Evolutionary conservation across 2,888 invertebrate species (phyloP), one percentile per base, ranked within the genome.

Genomic region (Agrotis exclamationis): DNA sequence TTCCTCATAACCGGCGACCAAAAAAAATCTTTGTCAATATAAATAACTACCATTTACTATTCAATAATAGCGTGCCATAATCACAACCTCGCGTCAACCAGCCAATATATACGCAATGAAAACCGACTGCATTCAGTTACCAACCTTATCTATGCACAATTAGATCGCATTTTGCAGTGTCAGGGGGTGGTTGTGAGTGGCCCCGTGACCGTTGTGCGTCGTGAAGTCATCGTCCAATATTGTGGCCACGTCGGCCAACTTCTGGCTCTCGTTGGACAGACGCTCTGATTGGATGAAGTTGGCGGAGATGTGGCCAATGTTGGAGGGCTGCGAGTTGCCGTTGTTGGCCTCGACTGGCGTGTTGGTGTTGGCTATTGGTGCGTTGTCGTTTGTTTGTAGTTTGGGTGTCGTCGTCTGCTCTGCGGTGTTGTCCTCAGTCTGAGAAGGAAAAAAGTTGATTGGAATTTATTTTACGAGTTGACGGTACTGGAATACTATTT

Each of bases 161-260:
- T 95, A 96, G 83, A 95, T 94, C 53, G 95, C 95, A 83, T 96
- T 96, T 76, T 94, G 95, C 86, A 96, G 85, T 66, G 96, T 95
- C 65, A 96, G 86, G 76, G 96, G 95, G 76, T 96, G 95, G 60
- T 87, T 86, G 76, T 89, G 90, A 63, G 88, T 68, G 48, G 84
- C 74, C 13, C 88, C 87, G 85, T 95, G 95, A 6, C 95, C 95
- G 84, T 96, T 96, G 94, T 95, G 95, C 92, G 95, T 88, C n/a
- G 94, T 89, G 90, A 93, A 95, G 79, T 95, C 96, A 50, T 94
- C 94, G 63, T 92, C 92, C 5, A 90, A 70, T 0, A 90, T 82
- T 62, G 88, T 89, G 57, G 86, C 82, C 69, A 89, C 87, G 63
- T 91, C 90, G 45, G 88, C 84, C 78, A 90, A 70, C 82, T 91